phyloP scores from a whole-genome alignment of 2,113 vertebrate genomes.

The Hystrix brachyura region DNA sequence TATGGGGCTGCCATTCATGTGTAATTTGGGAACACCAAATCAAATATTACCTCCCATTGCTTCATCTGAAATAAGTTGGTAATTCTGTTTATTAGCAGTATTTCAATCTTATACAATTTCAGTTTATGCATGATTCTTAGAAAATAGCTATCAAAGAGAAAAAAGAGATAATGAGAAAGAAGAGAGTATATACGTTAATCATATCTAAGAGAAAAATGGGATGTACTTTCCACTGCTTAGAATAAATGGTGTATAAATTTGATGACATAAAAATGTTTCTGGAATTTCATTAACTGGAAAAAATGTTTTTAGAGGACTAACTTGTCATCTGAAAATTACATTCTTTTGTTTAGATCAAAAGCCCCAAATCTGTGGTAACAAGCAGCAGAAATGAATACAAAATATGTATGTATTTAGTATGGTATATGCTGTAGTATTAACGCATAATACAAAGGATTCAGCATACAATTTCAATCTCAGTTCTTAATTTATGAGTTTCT shows the following conservation, averaged over 20 bases:
- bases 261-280: conserved; percentile 59
- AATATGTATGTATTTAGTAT: conserved; percentile 20
- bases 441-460: conserved; percentile 52
- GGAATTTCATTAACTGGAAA: conserved; percentile 66
- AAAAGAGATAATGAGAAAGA: conserved; percentile 8
- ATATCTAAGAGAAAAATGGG: conserved; percentile 37
- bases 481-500: conserved; percentile 70
- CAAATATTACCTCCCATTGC: background rate
- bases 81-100: conserved; percentile 35
- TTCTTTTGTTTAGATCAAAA: conserved; percentile 75
- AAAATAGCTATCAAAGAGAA: conserved; percentile 41
- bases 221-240: conserved; percentile 43
- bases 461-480: conserved; percentile 52
- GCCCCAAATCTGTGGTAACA: conserved; percentile 52
- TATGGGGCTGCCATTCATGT: background rate
- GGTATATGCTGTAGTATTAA: conserved; percentile 39
- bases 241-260: conserved; percentile 65
- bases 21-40: background rate
- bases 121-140: conserved; percentile 36
- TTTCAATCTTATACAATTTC: conserved; percentile 26
- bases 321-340: conserved; percentile 42
- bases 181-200: conserved; percentile 30
- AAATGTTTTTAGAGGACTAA: conserved; percentile 57
- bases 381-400: conserved; percentile 49
- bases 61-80: conserved; percentile 9